Evolutionary conservation across 2,888 invertebrate species (phyloP), one percentile per base, ranked within the genome.

Genomic region (Rotaria magnacalcarata): DNA sequence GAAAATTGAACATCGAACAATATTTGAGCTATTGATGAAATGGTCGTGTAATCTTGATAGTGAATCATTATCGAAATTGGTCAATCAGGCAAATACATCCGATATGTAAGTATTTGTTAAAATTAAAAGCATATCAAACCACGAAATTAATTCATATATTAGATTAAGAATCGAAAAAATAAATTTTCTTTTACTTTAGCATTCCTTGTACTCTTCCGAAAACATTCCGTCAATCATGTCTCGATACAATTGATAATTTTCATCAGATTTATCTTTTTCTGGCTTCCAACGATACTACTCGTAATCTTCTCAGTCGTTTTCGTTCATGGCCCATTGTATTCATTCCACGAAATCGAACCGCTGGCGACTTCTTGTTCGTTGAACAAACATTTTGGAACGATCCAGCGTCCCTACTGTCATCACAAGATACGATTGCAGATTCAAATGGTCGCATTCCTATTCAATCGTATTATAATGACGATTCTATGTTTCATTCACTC

Each of bases 191-290:
- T 24, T 24, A n/a, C 24, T 47, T 47, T 47, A 80, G 80, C 4
- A 47, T 80, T 43, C 80, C 80, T 10, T 80, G 80, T 4, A 80
- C 80, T 47, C 80, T 80, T 80, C 80, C 80, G 4, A 47, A 24
- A 19, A 14, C 8, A 21, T 43, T 47, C n/a, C 43, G 47, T 24
- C 24, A 47, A 14, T n/a, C 47, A 8, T 47, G 47, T 80, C 24
- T n/a, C 11, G 80, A 80, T n/a, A 47, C 43, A n/a, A 47, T 80
- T 5, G 80, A 80, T 2, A 80, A 80, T 47, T 47, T 80, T 34
- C 34, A n/a, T 47, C 80, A 80, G 10, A 80, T 80, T 10, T 80
- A 80, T n/a, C 7, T n/a, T 10, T 80, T 80, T 80, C 80, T 80
- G 24, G 43, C 47, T 21, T 80, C 80, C 11, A 24, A 80, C 4